Evolutionary conservation across 1,140 invertebrate species (phyloP).

Genomic region (Platorchestia sp.): DNA sequence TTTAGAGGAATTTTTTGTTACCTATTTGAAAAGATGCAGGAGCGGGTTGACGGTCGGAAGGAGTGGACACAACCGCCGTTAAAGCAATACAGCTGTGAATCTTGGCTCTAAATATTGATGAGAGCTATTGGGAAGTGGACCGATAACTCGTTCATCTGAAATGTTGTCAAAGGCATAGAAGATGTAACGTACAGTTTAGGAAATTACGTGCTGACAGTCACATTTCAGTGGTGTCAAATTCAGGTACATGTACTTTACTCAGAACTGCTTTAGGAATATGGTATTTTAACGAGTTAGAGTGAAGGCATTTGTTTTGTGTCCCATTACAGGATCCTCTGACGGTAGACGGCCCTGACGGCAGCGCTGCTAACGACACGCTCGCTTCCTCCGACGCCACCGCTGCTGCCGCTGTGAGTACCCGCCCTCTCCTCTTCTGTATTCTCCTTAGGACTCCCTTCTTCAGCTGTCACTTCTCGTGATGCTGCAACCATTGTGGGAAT

Average conservation of each 20-base stretch:
- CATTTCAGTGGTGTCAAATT: not conserved
- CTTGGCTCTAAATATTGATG: no score
- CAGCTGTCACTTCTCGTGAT: not conserved
- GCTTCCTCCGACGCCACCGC: not conserved
- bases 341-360: not conserved
- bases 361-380: not conserved
- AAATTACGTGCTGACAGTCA: not conserved
- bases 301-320: not conserved
- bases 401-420: not conserved
- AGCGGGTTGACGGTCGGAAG: no score
- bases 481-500: not conserved
- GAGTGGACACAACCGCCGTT: no score
- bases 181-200: no score
- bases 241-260: not conserved
- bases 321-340: not conserved
- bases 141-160: no score
- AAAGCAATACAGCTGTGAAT: no score
- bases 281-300: not conserved
- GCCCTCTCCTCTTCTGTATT: not conserved
- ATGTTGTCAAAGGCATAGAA: no score
- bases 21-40: no score
- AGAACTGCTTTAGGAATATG: not conserved
- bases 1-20: no score
- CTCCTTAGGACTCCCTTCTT: not conserved
- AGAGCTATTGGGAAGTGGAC: no score